Percentiles rank a stretch among this genome's conserved stretches.
Evolutionary conservation across 1,140 invertebrate genomes (phyloP).

Genomic region (Drosophila prosaltans): DNA sequence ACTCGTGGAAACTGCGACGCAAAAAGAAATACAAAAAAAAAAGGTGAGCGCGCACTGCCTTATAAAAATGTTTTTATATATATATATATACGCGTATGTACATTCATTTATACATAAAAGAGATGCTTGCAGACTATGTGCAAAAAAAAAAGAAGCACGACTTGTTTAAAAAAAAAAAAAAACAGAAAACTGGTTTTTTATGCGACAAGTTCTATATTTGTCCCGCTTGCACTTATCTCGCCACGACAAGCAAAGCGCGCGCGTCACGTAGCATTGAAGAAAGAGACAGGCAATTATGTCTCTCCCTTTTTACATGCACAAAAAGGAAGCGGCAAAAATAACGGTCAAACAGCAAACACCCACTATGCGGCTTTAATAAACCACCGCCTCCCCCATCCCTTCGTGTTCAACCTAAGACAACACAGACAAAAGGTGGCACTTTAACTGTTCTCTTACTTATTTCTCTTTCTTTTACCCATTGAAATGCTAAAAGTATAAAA

Average conservation of each 20-base stretch:
- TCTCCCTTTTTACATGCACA: constrained; percentile 32
- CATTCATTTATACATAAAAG: constrained; percentile 46
- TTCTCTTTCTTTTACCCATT: not conserved
- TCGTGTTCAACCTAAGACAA: constrained; percentile 63
- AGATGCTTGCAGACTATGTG: constrained; percentile 54
- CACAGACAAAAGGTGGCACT: constrained; percentile 54
- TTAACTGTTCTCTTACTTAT: constrained; percentile 45
- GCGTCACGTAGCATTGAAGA: constrained; percentile 39
- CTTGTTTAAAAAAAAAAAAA: constrained; percentile 69
- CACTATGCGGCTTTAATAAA: constrained; percentile 30
- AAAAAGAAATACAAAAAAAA: constrained; percentile 57
- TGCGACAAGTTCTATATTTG: constrained; percentile 34
- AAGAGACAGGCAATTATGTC: not conserved
- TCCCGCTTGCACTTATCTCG: constrained; percentile 50
- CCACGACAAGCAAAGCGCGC: constrained; percentile 8
- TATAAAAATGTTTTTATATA: constrained; percentile 31
- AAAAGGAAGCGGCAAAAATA: constrained; percentile 65
- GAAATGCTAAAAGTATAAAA: constrained; percentile 31
- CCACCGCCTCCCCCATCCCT: not conserved
- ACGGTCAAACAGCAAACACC: constrained; percentile 65
- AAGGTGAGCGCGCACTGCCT: constrained; percentile 55
- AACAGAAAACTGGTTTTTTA: constrained; percentile 69
- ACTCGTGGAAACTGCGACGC: constrained; percentile 75
- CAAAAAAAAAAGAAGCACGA: constrained; percentile 69
- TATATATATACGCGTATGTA: constrained; percentile 6